Evolutionary conservation across 2,888 invertebrate species (phyloP).

Genomic region (Eupithecia exiguata): DNA sequence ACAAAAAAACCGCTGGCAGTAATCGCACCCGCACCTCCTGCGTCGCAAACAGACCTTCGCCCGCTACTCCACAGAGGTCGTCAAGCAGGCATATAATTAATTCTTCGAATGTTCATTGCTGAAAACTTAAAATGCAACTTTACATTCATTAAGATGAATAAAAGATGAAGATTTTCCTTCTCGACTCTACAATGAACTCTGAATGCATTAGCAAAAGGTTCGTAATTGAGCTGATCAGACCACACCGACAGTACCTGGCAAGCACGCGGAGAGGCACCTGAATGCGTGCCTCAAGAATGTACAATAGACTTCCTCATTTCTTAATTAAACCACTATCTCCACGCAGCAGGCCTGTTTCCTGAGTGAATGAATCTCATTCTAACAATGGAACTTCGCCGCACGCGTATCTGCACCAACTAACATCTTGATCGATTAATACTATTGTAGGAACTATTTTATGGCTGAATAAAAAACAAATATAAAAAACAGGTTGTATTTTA

Average conservation of each 20-base stretch:
- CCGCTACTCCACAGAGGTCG: too few relatives aligned
- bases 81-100: too few relatives aligned
- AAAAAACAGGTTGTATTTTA: background rate
- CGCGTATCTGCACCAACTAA: background rate
- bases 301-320: constrained; percentile 13
- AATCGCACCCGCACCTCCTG: too few relatives aligned
- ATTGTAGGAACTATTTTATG: background rate
- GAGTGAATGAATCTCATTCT: constrained; percentile 1
- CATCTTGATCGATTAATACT: background rate
- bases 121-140: too few relatives aligned
- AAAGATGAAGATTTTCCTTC: too few relatives aligned
- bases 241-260: background rate
- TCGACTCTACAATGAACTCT: background rate
- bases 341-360: background rate
- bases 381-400: constrained; percentile 5
- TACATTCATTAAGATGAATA: too few relatives aligned
- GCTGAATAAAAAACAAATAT: background rate
- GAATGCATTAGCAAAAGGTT: background rate
- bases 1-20: too few relatives aligned
- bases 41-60: too few relatives aligned
- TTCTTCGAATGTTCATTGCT: too few relatives aligned
- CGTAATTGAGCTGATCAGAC: background rate
- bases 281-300: constrained; percentile 1
- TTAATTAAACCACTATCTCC: constrained; percentile 3
- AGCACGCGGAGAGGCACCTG: background rate